phyloP scores from a whole-genome alignment of 2,888 invertebrate species.

The Frankliniella fusca region DNA sequence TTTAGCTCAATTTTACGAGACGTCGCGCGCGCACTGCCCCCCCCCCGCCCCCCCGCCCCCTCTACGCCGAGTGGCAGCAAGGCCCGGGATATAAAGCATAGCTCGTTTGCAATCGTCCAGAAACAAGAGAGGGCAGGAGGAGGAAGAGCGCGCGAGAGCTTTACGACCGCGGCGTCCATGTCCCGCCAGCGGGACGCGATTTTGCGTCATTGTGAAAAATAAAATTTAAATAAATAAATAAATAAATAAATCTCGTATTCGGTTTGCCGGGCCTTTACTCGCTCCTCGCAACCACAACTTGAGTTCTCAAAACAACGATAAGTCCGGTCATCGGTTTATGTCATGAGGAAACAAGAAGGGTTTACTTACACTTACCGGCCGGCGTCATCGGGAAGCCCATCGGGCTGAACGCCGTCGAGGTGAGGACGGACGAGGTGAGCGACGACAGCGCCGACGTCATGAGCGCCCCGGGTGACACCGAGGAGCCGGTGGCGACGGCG shows the following conservation, averaged over 20 bases:
- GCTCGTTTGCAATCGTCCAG: neutral
- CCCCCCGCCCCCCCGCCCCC: no score
- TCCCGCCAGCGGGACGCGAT: no score
- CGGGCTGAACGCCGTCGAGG: conserved; percentile 82
- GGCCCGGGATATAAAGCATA: neutral
- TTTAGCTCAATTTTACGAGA: neutral
- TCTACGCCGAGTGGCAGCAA: neutral
- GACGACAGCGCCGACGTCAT: conserved; percentile 76
- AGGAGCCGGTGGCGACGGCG: conserved; percentile 1
- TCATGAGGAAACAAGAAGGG: conserved; percentile 28
- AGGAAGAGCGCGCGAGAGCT: neutral
- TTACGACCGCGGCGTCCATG: no score
- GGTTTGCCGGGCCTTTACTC: neutral
- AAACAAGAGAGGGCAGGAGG: neutral
- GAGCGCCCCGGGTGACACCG: conserved; percentile 44
- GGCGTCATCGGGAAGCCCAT: conserved; percentile 79
- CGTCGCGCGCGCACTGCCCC: neutral
- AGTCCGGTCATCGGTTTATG: neutral
- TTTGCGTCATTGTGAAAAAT: no score
- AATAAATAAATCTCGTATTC: no score
- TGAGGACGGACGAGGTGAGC: conserved; percentile 73
- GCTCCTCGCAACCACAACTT: neutral
- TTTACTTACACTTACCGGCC: conserved; percentile 60
- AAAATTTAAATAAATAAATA: no score
- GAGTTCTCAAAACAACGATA: conserved; percentile 17